Evolutionary conservation across 2,888 invertebrate species (phyloP).

Genomic region (Chrysomela aeneicollis): DNA sequence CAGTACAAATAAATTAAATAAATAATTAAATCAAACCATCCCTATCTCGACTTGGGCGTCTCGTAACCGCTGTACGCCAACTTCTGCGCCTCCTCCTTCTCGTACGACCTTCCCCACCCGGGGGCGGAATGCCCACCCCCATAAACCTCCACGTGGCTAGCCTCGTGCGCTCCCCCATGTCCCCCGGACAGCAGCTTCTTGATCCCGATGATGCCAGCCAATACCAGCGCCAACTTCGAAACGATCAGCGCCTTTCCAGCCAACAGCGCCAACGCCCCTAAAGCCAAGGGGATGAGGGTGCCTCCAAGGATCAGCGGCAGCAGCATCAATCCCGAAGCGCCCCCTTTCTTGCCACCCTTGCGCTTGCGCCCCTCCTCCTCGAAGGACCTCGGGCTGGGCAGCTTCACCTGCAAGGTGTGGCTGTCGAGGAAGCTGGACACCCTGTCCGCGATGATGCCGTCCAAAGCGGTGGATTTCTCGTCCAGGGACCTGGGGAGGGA

Average conservation of each 20-base stretch:
- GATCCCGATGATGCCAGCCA: conserved; percentile 85
- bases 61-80: conserved; percentile 67
- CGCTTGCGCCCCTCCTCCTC: conserved; percentile 72
- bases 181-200: conserved; percentile 80
- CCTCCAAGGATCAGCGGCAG: conserved; percentile 83
- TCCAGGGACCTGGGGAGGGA: conserved; percentile 76
- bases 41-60: conserved; percentile 51
- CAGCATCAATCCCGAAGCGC: conserved; percentile 76
- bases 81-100: conserved; percentile 62
- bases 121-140: conserved; percentile 73
- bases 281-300: conserved; percentile 81
- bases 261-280: conserved; percentile 81
- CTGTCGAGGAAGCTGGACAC: conserved; percentile 78
- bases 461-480: conserved; percentile 76
- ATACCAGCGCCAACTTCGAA: conserved; percentile 81
- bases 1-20: conserved; percentile 52
- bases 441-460: conserved; percentile 78
- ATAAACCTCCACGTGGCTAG: conserved; percentile 73
- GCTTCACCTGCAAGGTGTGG: conserved; percentile 82
- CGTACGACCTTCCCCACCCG: conserved; percentile 78
- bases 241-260: conserved; percentile 88
- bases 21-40: conserved; percentile 36
- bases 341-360: conserved; percentile 78
- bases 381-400: conserved; percentile 73
- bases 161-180: conserved; percentile 65